Evolutionary conservation across 2,888 invertebrate species (phyloP).

Genomic region (Petrophora chlorosata): DNA sequence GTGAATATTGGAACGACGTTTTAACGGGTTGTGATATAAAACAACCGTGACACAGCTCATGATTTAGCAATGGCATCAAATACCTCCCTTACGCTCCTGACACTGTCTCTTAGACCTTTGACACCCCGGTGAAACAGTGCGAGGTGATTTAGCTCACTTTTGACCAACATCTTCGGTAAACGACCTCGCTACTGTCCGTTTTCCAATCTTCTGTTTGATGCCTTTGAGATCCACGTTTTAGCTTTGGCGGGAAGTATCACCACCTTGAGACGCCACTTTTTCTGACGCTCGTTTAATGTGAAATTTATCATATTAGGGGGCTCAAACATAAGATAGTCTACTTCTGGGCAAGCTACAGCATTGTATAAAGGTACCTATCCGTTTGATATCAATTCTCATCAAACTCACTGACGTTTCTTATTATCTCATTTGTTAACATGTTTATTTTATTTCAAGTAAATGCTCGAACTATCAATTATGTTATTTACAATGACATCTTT

Average conservation of each 20-base stretch:
- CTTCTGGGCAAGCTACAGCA: slow-evolving; percentile 79
- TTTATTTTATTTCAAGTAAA: too few species aligned
- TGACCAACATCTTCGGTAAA: slow-evolving; percentile 43
- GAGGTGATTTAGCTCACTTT: slow-evolving; percentile 57
- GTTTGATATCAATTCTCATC: neutral
- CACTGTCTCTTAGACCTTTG: slow-evolving; percentile 74
- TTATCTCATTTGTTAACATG: too few species aligned
- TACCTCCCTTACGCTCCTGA: slow-evolving; percentile 81
- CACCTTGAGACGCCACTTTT: slow-evolving; percentile 46
- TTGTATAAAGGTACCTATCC: slow-evolving; percentile 31
- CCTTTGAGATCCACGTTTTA: slow-evolving; percentile 47
- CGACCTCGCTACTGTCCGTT: slow-evolving; percentile 71
- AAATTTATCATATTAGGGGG: slow-evolving; percentile 52
- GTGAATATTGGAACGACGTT: slow-evolving; percentile 65
- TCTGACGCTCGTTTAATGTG: slow-evolving; percentile 7
- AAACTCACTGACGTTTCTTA: neutral
- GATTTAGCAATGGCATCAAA: slow-evolving; percentile 37
- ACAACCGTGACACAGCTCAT: slow-evolving; percentile 22
- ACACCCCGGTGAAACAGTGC: slow-evolving; percentile 81
- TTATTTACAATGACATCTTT: too few species aligned
- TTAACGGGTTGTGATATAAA: slow-evolving; percentile 32
- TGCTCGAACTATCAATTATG: too few species aligned
- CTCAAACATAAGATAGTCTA: slow-evolving; percentile 81
- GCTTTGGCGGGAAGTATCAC: slow-evolving; percentile 69
- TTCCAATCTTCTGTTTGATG: slow-evolving; percentile 79